Evolutionary conservation across 1,140 invertebrate genomes (phyloP).

Genomic region (Caenorhabditis tropicalis): DNA sequence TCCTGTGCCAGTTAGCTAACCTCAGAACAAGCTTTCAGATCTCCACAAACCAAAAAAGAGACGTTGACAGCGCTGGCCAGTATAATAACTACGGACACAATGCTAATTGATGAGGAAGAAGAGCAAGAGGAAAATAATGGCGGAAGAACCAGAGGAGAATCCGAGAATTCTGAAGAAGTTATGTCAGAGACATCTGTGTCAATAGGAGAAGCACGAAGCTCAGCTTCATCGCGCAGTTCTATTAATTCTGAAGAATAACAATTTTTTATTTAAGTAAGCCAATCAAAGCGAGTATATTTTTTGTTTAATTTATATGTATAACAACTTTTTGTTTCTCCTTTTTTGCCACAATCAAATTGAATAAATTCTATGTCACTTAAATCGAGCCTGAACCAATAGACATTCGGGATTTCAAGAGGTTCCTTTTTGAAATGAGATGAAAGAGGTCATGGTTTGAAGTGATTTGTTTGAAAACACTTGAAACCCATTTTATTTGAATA

Average conservation of each 20-base stretch:
- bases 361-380: not conserved
- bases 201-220: not conserved
- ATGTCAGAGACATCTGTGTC: constrained; percentile 33
- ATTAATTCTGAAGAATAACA: constrained; percentile 8
- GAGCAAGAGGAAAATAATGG: not conserved
- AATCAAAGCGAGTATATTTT: constrained; percentile 17
- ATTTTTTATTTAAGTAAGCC: not conserved
- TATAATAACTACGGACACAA: constrained; percentile 44
- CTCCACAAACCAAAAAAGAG: not conserved
- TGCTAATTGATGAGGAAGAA: constrained; percentile 24
- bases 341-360: not conserved
- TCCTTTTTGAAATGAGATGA: constrained; percentile 38
- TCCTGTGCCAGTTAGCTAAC: too few species aligned
- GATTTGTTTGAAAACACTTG: constrained; percentile 44
- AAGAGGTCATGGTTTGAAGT: constrained; percentile 8
- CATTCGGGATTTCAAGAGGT: not conserved
- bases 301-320: not conserved
- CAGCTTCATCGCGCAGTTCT: not conserved
- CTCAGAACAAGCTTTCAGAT: not conserved
- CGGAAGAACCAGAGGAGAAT: not conserved
- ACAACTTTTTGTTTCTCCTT: not conserved
- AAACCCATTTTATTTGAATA: not conserved
- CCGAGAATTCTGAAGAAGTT: not conserved
- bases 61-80: constrained; percentile 42
- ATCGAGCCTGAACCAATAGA: not conserved